phyloP scores from a whole-genome alignment of 2,113 vertebrate species.

The Ammodytes marinus region DNA sequence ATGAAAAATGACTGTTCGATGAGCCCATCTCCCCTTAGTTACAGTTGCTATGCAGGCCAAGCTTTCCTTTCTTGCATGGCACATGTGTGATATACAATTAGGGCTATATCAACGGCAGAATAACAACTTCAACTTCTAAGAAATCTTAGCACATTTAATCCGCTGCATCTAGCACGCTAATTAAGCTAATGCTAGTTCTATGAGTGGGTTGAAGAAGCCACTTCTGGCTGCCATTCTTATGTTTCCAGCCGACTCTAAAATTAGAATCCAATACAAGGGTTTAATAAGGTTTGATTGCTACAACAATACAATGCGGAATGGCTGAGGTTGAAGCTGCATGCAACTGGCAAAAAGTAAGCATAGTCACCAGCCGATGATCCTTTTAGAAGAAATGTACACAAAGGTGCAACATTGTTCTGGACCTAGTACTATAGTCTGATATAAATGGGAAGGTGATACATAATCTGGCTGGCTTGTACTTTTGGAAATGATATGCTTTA shows the following conservation, averaged over 20 bases:
- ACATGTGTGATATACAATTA: background rate
- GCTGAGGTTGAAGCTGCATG: background rate
- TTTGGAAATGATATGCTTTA: background rate
- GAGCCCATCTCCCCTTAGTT: background rate
- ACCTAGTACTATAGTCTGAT: background rate
- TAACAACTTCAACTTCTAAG: background rate
- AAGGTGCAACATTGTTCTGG: background rate
- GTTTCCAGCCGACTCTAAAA: background rate
- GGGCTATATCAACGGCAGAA: background rate
- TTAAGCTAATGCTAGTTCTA: too few species aligned
- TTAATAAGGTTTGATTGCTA: too few species aligned
- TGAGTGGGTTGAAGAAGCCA: background rate
- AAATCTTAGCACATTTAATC: background rate
- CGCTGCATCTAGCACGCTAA: background rate
- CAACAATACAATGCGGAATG: background rate
- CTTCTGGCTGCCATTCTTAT: background rate
- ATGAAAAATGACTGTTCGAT: background rate
- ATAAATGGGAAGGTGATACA: too few species aligned
- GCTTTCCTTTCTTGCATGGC: background rate
- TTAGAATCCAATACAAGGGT: background rate
- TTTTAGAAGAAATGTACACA: background rate
- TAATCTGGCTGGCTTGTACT: background rate
- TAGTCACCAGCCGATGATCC: background rate
- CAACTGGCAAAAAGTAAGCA: background rate
- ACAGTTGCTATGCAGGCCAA: background rate